Percentiles rank a stretch among this genome's conserved stretches.
phyloP scores from a whole-genome alignment of 2,888 invertebrate genomes.

The Dicranocentrus wangi region DNA sequence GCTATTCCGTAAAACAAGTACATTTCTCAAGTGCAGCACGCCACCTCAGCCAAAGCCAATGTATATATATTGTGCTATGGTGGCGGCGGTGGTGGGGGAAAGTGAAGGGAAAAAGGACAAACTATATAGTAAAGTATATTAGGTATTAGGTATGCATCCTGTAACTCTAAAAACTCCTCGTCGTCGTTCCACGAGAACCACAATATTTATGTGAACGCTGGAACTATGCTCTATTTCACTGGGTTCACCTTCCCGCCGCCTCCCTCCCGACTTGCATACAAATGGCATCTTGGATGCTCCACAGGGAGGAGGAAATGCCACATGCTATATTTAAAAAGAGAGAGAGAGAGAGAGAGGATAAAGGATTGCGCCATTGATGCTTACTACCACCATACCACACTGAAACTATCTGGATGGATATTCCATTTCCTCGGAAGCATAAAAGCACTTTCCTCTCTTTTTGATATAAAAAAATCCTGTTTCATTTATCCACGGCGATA shows the following conservation, averaged over 20 bases:
- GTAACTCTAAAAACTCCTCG: no score
- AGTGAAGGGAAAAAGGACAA: conserved; percentile 38
- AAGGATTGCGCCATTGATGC: conserved; percentile 53
- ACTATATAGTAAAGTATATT: no score
- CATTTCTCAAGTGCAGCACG: no score
- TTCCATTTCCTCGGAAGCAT: conserved; percentile 55
- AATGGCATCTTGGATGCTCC: conserved; percentile 52
- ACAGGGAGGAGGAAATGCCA: conserved; percentile 48
- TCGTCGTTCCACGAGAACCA: conserved; percentile 5
- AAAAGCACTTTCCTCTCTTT: conserved; percentile 14
- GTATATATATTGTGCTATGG: no score
- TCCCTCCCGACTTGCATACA: conserved; percentile 52
- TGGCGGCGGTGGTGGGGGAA: no score
- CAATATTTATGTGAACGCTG: conserved; percentile 23
- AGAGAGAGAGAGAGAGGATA: conserved; percentile 54
- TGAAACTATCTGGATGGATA: conserved; percentile 57
- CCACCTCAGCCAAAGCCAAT: no score
- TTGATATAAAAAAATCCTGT: conserved; percentile 19
- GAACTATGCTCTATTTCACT: conserved; percentile 47
- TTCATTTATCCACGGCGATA: conserved; percentile 50
- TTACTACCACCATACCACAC: no score
- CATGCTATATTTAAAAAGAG: conserved; percentile 39
- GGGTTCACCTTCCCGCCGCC: conserved; percentile 62
- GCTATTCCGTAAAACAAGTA: no score
- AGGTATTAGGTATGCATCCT: conserved; percentile 27